These are phyloP conservation scores for Drosophila eohydei DNA, from an alignment of 2,888 invertebrate species.

Conservation along the genomic window DNA sequence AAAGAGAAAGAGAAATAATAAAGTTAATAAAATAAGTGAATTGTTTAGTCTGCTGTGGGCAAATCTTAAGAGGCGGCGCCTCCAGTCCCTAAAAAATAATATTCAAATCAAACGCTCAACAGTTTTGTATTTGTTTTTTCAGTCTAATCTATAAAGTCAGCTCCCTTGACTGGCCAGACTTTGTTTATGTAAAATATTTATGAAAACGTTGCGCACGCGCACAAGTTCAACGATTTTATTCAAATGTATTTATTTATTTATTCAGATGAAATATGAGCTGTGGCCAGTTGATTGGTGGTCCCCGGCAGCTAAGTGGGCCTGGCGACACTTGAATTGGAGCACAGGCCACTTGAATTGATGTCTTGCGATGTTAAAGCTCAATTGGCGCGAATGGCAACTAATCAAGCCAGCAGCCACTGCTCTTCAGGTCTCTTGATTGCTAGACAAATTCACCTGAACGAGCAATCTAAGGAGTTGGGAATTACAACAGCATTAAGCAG, in stretches of 20 bases:
- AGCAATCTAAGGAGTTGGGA: background rate
- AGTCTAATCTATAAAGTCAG: constrained; percentile 19
- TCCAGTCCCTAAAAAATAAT: constrained; percentile 1
- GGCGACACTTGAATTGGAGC: constrained; percentile 26
- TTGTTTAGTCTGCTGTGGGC: constrained; percentile 26
- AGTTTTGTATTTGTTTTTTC: constrained; percentile 38
- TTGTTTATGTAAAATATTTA: constrained; percentile 32
- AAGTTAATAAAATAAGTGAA: background rate
- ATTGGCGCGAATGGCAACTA: background rate
- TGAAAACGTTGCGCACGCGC: constrained; percentile 60
- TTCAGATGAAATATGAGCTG: constrained; percentile 52
- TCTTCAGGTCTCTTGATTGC: background rate
- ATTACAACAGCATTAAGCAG: background rate
- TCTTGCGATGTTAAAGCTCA: constrained; percentile 31
- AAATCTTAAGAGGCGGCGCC: constrained; percentile 25
- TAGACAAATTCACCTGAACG: constrained; percentile 4
- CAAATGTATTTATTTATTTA: constrained; percentile 5
- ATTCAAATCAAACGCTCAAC: constrained; percentile 3
- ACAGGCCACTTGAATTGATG: constrained; percentile 24
- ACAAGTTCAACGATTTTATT: background rate
- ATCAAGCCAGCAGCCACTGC: background rate
- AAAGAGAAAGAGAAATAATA: constrained; percentile 50
- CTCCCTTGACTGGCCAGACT: background rate
- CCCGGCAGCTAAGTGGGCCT: constrained; percentile 10
- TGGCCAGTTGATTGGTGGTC: constrained; percentile 48